Conservation (phyloP, 2,113 vertebrate species). For the Octodon degus region DNA sequence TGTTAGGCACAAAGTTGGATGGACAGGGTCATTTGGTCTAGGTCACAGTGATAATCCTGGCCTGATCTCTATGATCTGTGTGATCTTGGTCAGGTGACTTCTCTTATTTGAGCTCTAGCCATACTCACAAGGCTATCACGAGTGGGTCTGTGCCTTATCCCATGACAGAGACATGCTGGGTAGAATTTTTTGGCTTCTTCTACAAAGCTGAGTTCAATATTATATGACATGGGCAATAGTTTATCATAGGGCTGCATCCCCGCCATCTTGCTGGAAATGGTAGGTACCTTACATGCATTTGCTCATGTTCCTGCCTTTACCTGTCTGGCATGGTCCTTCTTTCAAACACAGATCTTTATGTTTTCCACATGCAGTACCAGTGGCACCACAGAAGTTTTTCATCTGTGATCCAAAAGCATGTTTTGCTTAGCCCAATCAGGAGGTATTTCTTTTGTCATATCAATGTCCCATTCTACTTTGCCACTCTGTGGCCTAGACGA, state of each 20-base stretch:
- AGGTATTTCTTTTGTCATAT: neutral
- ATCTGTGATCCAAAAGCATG: neutral
- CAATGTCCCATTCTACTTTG: neutral
- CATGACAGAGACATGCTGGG: neutral
- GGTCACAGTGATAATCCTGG: neutral
- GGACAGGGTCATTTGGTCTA: neutral
- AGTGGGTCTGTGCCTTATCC: neutral
- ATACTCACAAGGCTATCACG: neutral
- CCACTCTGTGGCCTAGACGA: neutral
- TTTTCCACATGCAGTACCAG: neutral
- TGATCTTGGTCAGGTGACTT: neutral
- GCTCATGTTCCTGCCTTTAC: neutral
- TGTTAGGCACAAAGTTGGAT: conserved; percentile 71
- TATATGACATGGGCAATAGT: neutral
- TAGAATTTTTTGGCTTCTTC: neutral
- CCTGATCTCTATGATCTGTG: neutral
- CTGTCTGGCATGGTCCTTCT: neutral
- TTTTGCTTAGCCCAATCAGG: neutral
- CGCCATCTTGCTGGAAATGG: neutral
- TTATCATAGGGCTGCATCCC: neutral
- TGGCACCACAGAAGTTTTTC: neutral
- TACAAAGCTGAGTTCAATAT: neutral
- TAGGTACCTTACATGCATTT: neutral
- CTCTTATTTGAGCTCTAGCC: neutral
- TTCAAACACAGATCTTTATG: neutral